These are phyloP conservation scores for Lepas anatifera DNA, from an alignment of 2,888 invertebrate genomes.

Conservation along the genomic window DNA sequence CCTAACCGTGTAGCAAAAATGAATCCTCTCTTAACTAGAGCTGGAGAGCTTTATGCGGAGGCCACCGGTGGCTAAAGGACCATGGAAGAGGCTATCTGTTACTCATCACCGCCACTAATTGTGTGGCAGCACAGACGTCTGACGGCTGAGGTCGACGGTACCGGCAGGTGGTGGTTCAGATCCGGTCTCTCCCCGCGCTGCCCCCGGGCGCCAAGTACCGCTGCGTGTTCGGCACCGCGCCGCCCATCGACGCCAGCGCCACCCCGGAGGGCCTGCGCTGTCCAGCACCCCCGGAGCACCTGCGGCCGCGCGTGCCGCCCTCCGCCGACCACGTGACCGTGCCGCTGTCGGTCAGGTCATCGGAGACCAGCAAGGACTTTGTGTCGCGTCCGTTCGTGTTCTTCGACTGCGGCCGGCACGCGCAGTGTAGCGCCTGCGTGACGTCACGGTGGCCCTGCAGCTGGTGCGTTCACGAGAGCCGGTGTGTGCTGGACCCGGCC, in stretches of 20 bases:
- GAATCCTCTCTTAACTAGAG: too few species aligned
- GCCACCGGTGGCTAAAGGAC: too few species aligned
- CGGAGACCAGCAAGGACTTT: conserved; percentile 89
- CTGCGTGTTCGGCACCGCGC: conserved; percentile 79
- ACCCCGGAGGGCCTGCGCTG: conserved; percentile 72
- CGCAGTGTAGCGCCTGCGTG: conserved; percentile 67
- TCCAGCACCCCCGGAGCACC: conserved; percentile 52
- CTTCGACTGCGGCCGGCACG: conserved; percentile 71
- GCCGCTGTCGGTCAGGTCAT: conserved; percentile 75
- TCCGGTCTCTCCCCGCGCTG: conserved; percentile 51
- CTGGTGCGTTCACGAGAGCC: conserved; percentile 96
- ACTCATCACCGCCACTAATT: too few species aligned
- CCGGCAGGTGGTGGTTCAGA: conserved; percentile 64
- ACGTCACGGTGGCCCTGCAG: conserved; percentile 89
- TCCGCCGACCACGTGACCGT: conserved; percentile 69
- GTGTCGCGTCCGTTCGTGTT: conserved; percentile 84
- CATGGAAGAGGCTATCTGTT: too few species aligned
- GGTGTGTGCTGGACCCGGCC: conserved; percentile 71
- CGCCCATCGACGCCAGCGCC: conserved; percentile 78
- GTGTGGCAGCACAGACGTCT: too few species aligned
- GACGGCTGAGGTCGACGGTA: too few species aligned
- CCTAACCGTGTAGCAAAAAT: too few species aligned
- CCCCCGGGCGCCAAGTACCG: conserved; percentile 82
- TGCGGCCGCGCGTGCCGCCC: conserved; percentile 59
- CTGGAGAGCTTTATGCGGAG: too few species aligned